phyloP scores from a whole-genome alignment of 2,113 vertebrate genomes.

The Mionectes macconnelli region DNA sequence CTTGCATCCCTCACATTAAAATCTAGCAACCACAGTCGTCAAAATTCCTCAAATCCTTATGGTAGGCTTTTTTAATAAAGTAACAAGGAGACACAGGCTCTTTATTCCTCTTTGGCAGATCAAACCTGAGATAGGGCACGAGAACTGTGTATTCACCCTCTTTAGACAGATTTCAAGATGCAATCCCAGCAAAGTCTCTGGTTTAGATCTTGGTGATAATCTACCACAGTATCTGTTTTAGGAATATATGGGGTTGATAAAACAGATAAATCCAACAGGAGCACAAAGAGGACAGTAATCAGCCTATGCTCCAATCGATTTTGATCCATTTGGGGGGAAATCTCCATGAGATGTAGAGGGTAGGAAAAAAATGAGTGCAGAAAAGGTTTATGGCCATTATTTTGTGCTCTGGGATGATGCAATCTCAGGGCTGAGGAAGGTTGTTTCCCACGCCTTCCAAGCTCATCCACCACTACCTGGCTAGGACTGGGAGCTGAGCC shows the following conservation, averaged over 20 bases:
- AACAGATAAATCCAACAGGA: not conserved
- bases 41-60: not conserved
- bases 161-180: not conserved
- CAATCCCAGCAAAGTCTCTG: not conserved
- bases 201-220: constrained; percentile 38
- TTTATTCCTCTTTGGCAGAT: not conserved
- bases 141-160: not conserved
- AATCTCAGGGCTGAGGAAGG: not conserved
- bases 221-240: not conserved
- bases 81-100: not conserved
- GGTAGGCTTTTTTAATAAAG: not conserved
- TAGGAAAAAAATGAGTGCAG: not conserved
- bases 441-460: not conserved
- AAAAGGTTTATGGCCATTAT: not conserved
- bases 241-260: not conserved
- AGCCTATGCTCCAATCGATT: not conserved
- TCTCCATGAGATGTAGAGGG: not conserved
- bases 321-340: not conserved
- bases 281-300: constrained; percentile 17
- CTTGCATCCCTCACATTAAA: not conserved
- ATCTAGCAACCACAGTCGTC: not conserved
- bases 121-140: not conserved
- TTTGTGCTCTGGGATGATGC: not conserved
- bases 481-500: not conserved
- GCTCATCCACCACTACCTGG: accelerated